Evolutionary conservation across 2,113 vertebrate genomes (phyloP).

Genomic region (Cinclus cinclus): DNA sequence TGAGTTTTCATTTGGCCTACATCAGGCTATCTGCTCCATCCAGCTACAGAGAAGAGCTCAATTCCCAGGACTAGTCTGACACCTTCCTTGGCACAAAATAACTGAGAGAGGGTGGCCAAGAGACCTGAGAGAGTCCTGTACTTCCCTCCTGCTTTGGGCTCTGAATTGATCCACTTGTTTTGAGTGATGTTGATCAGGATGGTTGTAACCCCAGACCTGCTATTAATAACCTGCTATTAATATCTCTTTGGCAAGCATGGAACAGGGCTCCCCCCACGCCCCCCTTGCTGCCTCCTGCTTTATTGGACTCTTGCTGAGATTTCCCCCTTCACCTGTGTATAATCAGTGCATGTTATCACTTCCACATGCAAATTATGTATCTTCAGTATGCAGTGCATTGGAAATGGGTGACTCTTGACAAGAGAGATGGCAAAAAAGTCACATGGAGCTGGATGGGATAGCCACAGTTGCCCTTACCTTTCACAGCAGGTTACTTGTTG

Average conservation of each 20-base stretch:
- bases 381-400: not conserved
- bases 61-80: not conserved
- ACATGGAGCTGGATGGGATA: not conserved
- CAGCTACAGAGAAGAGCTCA: not conserved
- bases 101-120: not conserved
- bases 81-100: not conserved
- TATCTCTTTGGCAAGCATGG: not conserved
- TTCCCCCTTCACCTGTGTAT: not conserved
- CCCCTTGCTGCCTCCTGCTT: not conserved
- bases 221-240: not conserved
- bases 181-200: fast-evolving
- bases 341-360: not conserved
- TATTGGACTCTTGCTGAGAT: not conserved
- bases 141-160: not conserved
- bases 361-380: not conserved
- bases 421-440: not conserved
- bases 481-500: not conserved
- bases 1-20: not conserved
- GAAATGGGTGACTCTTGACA: not conserved
- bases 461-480: conserved; percentile 2
- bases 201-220: not conserved
- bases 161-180: not conserved
- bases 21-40: not conserved
- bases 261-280: not conserved
- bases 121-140: not conserved